Evolutionary conservation across 2,888 invertebrate species (phyloP).

Genomic region (Lepidocyrtoides sp.): DNA sequence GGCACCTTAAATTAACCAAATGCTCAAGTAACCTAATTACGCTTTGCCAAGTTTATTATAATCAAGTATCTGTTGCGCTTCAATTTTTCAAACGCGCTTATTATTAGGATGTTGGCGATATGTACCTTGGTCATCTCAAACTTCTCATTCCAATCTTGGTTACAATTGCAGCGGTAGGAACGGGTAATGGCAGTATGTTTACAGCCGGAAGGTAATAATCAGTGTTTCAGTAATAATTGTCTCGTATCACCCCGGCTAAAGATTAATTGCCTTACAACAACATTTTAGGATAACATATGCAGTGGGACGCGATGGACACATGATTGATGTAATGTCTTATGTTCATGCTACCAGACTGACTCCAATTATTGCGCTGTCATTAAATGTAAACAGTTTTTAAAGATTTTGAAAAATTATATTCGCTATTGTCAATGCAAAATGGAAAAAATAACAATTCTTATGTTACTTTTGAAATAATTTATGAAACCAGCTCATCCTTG

Average conservation of each 20-base stretch:
- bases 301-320: slow-evolving; percentile 96
- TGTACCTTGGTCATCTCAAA: slow-evolving; percentile 93
- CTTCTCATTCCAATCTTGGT: slow-evolving; percentile 96
- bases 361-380: slow-evolving; percentile 97
- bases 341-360: slow-evolving; percentile 96
- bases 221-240: background rate
- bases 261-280: no score
- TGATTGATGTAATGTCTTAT: slow-evolving; percentile 96
- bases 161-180: slow-evolving; percentile 96
- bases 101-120: slow-evolving; percentile 82
- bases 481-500: slow-evolving; percentile 91
- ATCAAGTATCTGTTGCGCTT: background rate
- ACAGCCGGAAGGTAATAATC: slow-evolving; percentile 83
- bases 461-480: background rate
- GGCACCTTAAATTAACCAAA: no score
- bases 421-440: background rate
- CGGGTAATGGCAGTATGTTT: slow-evolving; percentile 91
- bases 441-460: background rate
- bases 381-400: slow-evolving; percentile 90
- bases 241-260: no score
- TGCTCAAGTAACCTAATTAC: no score
- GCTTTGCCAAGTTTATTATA: no score
- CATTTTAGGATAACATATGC: slow-evolving; percentile 93
- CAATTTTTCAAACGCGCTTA: no score
- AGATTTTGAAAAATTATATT: background rate